Conservation (phyloP, 2,888 invertebrate species). For the Scaptomyza parva region DNA sequence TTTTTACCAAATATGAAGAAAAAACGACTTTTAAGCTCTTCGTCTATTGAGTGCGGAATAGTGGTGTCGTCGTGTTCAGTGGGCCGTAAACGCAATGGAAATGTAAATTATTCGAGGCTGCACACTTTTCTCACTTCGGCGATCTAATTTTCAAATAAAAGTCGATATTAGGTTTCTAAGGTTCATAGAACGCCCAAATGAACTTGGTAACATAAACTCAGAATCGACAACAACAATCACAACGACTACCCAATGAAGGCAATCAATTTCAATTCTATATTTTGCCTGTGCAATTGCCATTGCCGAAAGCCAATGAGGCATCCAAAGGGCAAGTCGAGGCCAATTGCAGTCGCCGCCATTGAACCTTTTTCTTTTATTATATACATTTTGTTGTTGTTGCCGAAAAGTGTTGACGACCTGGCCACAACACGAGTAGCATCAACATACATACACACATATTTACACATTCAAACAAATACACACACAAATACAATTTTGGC, state of each 20-base stretch:
- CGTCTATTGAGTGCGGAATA: background rate
- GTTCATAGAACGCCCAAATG: slow-evolving; percentile 75
- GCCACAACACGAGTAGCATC: slow-evolving; percentile 4
- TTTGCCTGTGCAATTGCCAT: slow-evolving; percentile 60
- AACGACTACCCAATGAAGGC: slow-evolving; percentile 62
- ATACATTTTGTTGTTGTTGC: slow-evolving; percentile 11
- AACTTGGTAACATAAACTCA: slow-evolving; percentile 56
- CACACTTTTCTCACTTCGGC: slow-evolving; percentile 36
- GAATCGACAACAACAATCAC: slow-evolving; percentile 24
- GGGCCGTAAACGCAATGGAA: slow-evolving; percentile 63
- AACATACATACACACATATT: slow-evolving; percentile 12
- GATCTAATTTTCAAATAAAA: slow-evolving; percentile 74
- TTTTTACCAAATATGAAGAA: slow-evolving; percentile 65
- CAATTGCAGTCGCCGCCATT: slow-evolving; percentile 59
- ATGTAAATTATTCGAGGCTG: slow-evolving; percentile 31
- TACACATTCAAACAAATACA: slow-evolving; percentile 7
- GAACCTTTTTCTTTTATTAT: slow-evolving; percentile 57
- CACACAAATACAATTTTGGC: slow-evolving; percentile 1
- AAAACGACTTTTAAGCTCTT: slow-evolving; percentile 14
- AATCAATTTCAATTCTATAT: slow-evolving; percentile 79
- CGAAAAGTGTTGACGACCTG: slow-evolving; percentile 74
- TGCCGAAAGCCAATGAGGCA: slow-evolving; percentile 72
- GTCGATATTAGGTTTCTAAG: slow-evolving; percentile 73
- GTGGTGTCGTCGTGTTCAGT: slow-evolving; percentile 53
- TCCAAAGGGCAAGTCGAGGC: slow-evolving; percentile 72